These are phyloP conservation scores for Atherinomorus stipes DNA, from an alignment of 2,113 vertebrate species.

Conservation along the genomic window DNA sequence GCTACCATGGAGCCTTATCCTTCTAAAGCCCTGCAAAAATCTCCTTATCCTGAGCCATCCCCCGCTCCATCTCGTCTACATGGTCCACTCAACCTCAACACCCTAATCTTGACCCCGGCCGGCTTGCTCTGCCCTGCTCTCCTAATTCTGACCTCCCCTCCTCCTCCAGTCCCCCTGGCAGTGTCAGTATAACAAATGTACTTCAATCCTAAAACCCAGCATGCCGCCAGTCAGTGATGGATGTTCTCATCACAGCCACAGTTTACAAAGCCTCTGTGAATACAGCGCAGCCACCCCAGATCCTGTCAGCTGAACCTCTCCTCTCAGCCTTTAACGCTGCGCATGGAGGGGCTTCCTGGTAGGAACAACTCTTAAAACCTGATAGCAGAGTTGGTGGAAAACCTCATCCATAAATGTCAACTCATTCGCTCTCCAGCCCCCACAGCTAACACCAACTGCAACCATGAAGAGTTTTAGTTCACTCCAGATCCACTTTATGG, in stretches of 20 bases:
- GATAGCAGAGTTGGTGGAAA: constrained; percentile 74
- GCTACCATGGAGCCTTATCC: constrained; percentile 59
- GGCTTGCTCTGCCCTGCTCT: constrained; percentile 32
- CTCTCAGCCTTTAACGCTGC: constrained; percentile 52
- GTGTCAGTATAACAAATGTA: constrained; percentile 73
- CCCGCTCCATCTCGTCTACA: constrained; percentile 30
- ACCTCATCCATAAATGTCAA: constrained; percentile 78
- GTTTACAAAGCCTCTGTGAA: constrained; percentile 71
- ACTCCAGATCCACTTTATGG: constrained; percentile 58
- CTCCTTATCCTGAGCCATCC: constrained; percentile 56
- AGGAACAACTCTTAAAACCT: constrained; percentile 68
- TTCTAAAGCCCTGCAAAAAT: constrained; percentile 49
- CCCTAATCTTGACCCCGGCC: constrained; percentile 71
- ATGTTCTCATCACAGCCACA: constrained; percentile 71
- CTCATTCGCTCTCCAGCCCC: constrained; percentile 41
- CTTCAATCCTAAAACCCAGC: constrained; percentile 59
- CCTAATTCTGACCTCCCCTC: constrained; percentile 53
- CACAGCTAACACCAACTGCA: constrained; percentile 49
- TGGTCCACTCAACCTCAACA: constrained; percentile 56
- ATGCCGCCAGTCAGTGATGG: constrained; percentile 68
- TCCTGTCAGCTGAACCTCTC: constrained; percentile 56
- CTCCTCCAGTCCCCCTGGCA: not conserved
- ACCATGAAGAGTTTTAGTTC: constrained; percentile 47
- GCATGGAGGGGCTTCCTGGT: constrained; percentile 54
- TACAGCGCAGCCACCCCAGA: constrained; percentile 60